Conservation (phyloP, 2,113 vertebrate species). For the Tachysurus fulvidraco region DNA sequence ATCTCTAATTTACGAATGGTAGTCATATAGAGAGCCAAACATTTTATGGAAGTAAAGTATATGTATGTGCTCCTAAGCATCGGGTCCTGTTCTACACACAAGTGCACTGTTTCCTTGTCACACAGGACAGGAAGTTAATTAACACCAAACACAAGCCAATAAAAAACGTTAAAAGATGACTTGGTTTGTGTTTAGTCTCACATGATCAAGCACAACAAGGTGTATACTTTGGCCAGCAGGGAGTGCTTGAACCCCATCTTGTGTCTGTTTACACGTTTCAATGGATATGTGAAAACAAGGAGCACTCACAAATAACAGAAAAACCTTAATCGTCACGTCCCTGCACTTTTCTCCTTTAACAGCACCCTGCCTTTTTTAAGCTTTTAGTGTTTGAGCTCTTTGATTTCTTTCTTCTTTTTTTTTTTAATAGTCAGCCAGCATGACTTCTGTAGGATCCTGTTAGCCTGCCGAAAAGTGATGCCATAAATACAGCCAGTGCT, state of each 20-base stretch:
- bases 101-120: background rate
- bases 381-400: slow-evolving; percentile 19
- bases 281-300: background rate
- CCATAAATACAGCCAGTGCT: slow-evolving; percentile 12
- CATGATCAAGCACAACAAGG: background rate
- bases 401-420: slow-evolving; percentile 23
- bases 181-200: background rate
- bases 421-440: background rate
- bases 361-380: slow-evolving; percentile 13
- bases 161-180: background rate
- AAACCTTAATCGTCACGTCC: slow-evolving; percentile 40
- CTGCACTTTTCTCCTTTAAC: slow-evolving; percentile 24
- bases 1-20: background rate
- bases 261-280: background rate
- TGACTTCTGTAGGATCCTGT: slow-evolving; percentile 26
- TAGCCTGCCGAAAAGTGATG: slow-evolving; percentile 7
- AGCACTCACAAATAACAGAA: slow-evolving; percentile 31
- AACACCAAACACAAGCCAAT: background rate
- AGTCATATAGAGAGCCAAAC: background rate
- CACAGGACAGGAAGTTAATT: background rate
- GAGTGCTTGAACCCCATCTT: slow-evolving; percentile 55
- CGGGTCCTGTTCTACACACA: background rate
- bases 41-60: background rate
- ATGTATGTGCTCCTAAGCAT: background rate
- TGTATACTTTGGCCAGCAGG: slow-evolving; percentile 57